phyloP scores from a whole-genome alignment of 2,797 vertebrate genomes.

The Xenopus petersii region DNA sequence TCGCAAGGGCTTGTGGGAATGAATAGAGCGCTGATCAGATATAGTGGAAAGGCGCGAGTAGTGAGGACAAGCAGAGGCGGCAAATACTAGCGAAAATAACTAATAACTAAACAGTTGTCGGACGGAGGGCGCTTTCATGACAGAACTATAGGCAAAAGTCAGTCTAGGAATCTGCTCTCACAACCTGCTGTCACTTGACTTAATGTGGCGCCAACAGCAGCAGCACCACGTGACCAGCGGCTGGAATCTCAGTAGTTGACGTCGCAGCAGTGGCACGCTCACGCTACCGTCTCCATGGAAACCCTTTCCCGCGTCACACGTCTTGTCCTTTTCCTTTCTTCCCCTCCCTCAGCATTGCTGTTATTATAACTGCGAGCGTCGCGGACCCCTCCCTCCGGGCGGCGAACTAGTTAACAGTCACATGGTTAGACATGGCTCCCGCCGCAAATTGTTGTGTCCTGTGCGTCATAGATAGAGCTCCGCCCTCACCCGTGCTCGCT shows the following conservation, averaged over 20 bases:
- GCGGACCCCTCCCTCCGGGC: neutral
- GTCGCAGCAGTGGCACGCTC: neutral
- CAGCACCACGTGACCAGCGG: slow-evolving; percentile 21
- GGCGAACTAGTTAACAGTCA: slow-evolving; percentile 6
- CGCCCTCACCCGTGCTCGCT: neutral
- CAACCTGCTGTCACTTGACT: neutral
- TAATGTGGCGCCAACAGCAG: no score
- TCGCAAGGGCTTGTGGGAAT: no score
- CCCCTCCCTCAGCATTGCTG: neutral
- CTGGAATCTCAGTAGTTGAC: neutral
- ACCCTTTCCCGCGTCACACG: slow-evolving; percentile 41
- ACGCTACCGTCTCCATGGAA: slow-evolving; percentile 23
- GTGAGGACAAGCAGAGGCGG: no score
- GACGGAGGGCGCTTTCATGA: neutral
- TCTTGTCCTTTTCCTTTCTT: neutral
- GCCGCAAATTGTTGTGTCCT: neutral
- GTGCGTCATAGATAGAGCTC: neutral
- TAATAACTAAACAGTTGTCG: no score
- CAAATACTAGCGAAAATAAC: no score
- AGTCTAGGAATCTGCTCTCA: neutral
- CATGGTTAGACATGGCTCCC: neutral
- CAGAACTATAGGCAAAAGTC: no score
- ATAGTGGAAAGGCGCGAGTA: no score
- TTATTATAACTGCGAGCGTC: neutral
- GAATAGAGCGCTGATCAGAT: no score